Conservation (phyloP, 2,797 vertebrate genomes). For the Typhlichthys subterraneus region DNA sequence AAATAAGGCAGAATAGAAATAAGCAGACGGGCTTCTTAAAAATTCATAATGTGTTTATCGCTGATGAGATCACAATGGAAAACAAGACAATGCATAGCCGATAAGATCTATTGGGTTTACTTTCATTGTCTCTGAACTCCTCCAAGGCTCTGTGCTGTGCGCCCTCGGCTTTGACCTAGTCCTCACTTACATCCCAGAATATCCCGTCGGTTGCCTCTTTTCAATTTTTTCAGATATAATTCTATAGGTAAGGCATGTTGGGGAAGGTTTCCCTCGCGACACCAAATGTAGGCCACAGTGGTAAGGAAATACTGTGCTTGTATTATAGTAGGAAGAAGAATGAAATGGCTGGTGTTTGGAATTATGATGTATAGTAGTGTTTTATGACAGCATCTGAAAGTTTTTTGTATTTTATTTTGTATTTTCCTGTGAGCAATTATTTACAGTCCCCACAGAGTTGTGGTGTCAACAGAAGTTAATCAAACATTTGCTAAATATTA, state of each 20-base stretch:
- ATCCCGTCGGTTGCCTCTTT: conserved; percentile 23
- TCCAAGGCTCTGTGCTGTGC: conserved; percentile 35
- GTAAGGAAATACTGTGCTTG: neutral
- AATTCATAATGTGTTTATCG: conserved; percentile 78
- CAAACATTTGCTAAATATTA: conserved; percentile 5
- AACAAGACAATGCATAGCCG: conserved; percentile 70
- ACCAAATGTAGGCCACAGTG: too few species aligned
- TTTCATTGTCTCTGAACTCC: conserved; percentile 65
- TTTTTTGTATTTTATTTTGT: neutral
- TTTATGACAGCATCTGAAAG: neutral
- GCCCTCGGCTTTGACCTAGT: conserved; percentile 63
- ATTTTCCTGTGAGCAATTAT: neutral
- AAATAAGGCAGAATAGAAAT: conserved; percentile 62
- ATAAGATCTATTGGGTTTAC: conserved; percentile 75
- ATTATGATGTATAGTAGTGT: neutral
- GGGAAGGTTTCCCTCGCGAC: conserved; percentile 1
- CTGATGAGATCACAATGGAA: conserved; percentile 69
- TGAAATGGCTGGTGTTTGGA: neutral
- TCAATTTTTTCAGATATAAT: conserved; percentile 28
- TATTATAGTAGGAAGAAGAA: neutral
- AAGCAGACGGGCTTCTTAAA: conserved; percentile 62
- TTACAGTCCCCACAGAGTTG: neutral
- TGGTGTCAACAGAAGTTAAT: neutral
- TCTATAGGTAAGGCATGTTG: conserved; percentile 11
- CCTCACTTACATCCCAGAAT: conserved; percentile 40